phyloP scores from a whole-genome alignment of 2,113 vertebrate genomes.

The Stigmatopora nigra region DNA sequence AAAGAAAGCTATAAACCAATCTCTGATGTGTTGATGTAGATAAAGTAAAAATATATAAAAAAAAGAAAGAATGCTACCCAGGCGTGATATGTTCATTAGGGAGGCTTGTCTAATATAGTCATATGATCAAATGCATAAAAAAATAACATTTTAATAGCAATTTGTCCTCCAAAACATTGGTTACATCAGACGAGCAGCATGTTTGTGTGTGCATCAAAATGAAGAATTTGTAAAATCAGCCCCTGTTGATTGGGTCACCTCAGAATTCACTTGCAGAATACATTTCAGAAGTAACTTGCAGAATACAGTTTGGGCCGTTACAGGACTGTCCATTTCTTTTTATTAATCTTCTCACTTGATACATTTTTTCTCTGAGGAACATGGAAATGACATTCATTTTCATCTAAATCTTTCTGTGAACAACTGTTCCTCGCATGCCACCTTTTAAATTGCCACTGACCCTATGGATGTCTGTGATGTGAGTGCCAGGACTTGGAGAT shows the following conservation, averaged over 20 bases:
- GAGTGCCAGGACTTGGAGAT: too few relatives aligned
- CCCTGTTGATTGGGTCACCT: constrained; percentile 50
- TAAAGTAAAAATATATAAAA: background rate
- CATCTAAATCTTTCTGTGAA: too few relatives aligned
- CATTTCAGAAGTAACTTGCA: background rate
- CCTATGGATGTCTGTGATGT: too few relatives aligned
- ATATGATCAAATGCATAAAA: constrained; percentile 21
- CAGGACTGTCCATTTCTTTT: too few relatives aligned
- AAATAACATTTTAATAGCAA: constrained; percentile 35
- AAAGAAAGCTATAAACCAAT: constrained; percentile 10
- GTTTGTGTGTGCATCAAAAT: constrained; percentile 4
- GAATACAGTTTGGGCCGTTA: background rate
- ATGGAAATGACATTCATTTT: too few relatives aligned
- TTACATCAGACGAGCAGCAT: constrained; percentile 39
- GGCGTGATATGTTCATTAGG: constrained; percentile 21
- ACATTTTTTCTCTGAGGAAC: too few relatives aligned
- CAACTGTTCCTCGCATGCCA: too few relatives aligned
- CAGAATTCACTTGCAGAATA: background rate
- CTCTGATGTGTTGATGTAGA: background rate
- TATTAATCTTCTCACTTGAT: too few relatives aligned
- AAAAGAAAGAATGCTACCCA: constrained; percentile 24
- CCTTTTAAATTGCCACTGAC: too few relatives aligned
- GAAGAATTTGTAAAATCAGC: constrained; percentile 27
- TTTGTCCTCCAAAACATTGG: constrained; percentile 4
- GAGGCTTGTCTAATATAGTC: constrained; percentile 16